Conservation (phyloP, 1,140 invertebrate genomes). For the Polypedilum pembai region DNA sequence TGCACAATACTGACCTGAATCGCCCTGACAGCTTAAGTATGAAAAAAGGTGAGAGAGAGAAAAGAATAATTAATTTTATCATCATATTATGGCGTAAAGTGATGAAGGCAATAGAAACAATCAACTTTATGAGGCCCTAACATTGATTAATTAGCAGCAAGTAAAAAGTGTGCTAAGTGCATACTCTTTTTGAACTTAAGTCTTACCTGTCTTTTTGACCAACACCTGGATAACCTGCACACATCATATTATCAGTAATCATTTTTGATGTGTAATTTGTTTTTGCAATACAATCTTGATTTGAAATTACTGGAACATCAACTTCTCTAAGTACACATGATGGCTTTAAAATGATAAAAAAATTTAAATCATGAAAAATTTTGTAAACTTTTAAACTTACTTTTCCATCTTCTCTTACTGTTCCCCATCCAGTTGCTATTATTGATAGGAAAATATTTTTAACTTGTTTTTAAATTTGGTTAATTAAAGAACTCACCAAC, state of each 20-base stretch:
- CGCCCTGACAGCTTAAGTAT: background rate
- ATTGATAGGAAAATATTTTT: background rate
- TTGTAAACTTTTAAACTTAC: too few relatives aligned
- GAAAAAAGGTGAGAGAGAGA: background rate
- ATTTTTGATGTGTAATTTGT: conserved; percentile 69
- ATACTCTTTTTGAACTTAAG: background rate
- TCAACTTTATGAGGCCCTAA: too few relatives aligned
- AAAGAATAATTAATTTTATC: background rate
- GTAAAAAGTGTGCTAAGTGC: background rate
- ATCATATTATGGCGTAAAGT: background rate
- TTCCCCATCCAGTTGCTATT: conserved; percentile 76
- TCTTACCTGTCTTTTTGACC: conserved; percentile 73
- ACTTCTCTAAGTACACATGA: conserved; percentile 74
- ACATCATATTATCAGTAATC: conserved; percentile 81
- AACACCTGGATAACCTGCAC: conserved; percentile 62
- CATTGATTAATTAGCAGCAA: too few relatives aligned
- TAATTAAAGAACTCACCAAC: conserved; percentile 54
- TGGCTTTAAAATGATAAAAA: conserved; percentile 39
- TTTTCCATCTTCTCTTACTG: conserved; percentile 68
- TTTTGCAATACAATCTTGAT: conserved; percentile 61
- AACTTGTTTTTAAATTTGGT: background rate
- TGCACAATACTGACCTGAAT: background rate
- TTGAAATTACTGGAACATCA: conserved; percentile 71
- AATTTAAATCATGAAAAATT: too few relatives aligned
- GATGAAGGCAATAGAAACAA: too few relatives aligned